A percentile compares a stretch with the other conserved stretches of the same genome.
Evolutionary conservation across 2,888 invertebrate genomes (phyloP).

Genomic region (Augochlorella aurata): DNA sequence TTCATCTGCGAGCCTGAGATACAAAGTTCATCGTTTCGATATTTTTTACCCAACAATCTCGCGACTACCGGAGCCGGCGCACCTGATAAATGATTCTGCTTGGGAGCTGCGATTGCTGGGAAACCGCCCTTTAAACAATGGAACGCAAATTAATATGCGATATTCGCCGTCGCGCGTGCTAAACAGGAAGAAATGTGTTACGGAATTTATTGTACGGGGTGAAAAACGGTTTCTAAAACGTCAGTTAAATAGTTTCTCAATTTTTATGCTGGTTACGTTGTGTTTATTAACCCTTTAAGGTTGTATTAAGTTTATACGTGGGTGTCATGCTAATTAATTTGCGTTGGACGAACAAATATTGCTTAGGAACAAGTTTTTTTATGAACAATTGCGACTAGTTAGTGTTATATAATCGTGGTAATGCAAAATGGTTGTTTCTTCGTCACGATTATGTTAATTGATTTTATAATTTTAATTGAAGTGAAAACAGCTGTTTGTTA

Average conservation of each 20-base stretch:
- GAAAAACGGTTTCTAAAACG: not conserved
- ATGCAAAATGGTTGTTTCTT: no score
- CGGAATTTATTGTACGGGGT: not conserved
- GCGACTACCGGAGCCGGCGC: not conserved
- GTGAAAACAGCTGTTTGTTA: no score
- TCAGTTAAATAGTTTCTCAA: not conserved
- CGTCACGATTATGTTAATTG: no score
- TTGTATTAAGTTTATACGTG: no score
- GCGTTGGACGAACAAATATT: no score
- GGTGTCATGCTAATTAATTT: no score
- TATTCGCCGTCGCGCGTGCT: not conserved
- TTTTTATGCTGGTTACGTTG: not conserved
- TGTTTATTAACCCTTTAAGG: not conserved
- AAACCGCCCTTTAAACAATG: not conserved
- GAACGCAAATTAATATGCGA: not conserved
- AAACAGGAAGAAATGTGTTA: not conserved
- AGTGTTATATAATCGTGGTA: no score
- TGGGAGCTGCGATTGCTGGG: no score
- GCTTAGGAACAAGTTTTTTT: no score
- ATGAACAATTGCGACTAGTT: no score
- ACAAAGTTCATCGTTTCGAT: not conserved
- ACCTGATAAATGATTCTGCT: not conserved
- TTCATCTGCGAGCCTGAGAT: not conserved
- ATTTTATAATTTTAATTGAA: no score
- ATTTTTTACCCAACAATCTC: constrained; percentile 4